Evolutionary conservation across 2,888 invertebrate species (phyloP), one percentile per base, ranked within the genome.

Genomic region (Trilocha varians): DNA sequence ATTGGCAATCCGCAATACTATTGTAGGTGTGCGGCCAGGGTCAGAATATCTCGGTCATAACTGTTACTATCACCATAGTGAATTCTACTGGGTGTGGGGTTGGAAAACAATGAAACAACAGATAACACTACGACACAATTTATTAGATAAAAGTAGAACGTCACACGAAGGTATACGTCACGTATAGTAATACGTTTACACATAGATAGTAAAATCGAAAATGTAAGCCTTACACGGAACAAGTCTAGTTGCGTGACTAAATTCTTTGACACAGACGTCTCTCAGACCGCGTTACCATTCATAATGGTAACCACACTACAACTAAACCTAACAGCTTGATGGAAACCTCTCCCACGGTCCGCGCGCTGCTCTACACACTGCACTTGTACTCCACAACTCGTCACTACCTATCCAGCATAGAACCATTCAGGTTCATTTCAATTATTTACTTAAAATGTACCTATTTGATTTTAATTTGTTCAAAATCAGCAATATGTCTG

Each of bases 81-180:
- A 25, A 11, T 6, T 9, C 6, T 18, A 18, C 4, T 18, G 8
- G 4, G 6, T 9, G 6, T 25, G 6, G 25, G 25, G 25, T 2
- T 25, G 25, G 11, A 25, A 4, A 9, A 25, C 11, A 25, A 25
- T 25, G 11, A 25, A 25, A 39, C 13, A 34, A 3, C 6, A 2
- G 32, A 11, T 9, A 32, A 32, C 34, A 39, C 39, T 39, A 39
- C 34, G 34, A 39, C 34, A 39, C 39, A 32, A 39, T 39, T 39
- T 39, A 39, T 16, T 39, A 39, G 13, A 39, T 33, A 39, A 34
- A 39, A 34, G 34, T 13, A 39, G 33, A 34, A 17, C 34, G 34
- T 39, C 34, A 39, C 33, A 39, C 33, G 34, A 39, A 34, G 34
- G 32, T 14, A 1, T 39, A 13, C 16, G 17, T 33, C 16, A 34